Evolutionary conservation across 2,888 invertebrate species (phyloP), one percentile per base, ranked within the genome.

Genomic region (Amphipyra berbera): DNA sequence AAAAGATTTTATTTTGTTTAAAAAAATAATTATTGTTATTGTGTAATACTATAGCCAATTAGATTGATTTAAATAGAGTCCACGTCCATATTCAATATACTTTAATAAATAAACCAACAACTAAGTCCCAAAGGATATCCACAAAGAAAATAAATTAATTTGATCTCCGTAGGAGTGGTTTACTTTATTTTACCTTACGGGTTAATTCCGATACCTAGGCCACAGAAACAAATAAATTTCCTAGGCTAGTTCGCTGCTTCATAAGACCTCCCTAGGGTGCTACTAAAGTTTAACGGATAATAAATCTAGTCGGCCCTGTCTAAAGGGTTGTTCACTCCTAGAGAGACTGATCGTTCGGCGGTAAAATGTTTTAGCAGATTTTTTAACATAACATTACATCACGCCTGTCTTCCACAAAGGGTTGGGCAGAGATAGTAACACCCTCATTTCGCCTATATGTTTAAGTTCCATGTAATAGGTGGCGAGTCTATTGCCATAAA

Each of bases 241-340:
- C 55, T 62, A 61, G 48, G 44, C 61, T 48, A 60, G 63, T 73
- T 73, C 48, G 76, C 63, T 78, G 77, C 76, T 79, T 78, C 68
- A 67, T 78, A 82, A 83, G 78, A 76, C 73, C 71, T 77, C 86
- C 73, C 82, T 2, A 9, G 83, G 75, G 86, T 59, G 73, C 77
- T 48, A 77, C 78, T 79, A 76, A 85, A 85, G 73, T 85, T 81
- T 73, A 78, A 76, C 79, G 72, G 71, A 63, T 77, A 68, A 82
- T 88, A 88, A 86, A 87, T 86, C 76, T 78, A 71, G 68, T 60
- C 56, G 53, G 64, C 66, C 73, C 69, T 78, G 62, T 70, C 66
- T 67, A 53, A 63, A 67, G 71, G 82, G 82, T 73, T 82, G 73
- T 82, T 79, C 78, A 82, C 78, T 76, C 50, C 55, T 59, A 30